A percentile compares a stretch with the other conserved stretches of the same genome.
These are phyloP conservation scores for Muscina levida DNA, from an alignment of 2,888 invertebrate species.

Conservation along the genomic window DNA sequence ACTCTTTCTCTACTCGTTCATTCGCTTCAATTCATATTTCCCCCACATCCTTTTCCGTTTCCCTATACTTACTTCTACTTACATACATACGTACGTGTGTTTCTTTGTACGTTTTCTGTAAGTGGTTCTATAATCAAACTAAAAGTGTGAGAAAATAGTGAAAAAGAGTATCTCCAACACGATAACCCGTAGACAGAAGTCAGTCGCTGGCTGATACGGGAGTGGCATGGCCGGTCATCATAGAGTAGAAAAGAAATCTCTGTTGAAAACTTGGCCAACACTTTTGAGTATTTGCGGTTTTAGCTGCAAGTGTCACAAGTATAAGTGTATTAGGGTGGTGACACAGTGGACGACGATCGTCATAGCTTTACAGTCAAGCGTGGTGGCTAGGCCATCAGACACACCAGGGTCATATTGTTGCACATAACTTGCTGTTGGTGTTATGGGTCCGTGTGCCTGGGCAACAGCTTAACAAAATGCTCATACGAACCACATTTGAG, in stretches of 20 bases:
- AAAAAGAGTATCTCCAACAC: no score
- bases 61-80: no score
- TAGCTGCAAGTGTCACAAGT: constrained; percentile 54
- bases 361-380: neutral
- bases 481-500: constrained; percentile 37
- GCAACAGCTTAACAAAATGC: neutral
- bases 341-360: neutral
- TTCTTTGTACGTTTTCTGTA: no score
- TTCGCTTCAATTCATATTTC: no score
- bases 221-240: no score
- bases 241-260: constrained; percentile 48
- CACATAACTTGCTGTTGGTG: constrained; percentile 19
- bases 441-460: constrained; percentile 20
- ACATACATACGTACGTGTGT: no score
- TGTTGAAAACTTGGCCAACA: constrained; percentile 51
- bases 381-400: constrained; percentile 3
- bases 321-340: constrained; percentile 50
- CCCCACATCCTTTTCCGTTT: no score
- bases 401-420: neutral
- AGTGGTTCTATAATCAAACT: no score
- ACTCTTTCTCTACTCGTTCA: no score
- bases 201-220: no score
- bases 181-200: no score
- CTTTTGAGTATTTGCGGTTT: constrained; percentile 51
- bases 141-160: no score